Evolutionary conservation across 1,140 invertebrate species (phyloP), one percentile per base, ranked within the genome.

Genomic region (Drepana arcuata): DNA sequence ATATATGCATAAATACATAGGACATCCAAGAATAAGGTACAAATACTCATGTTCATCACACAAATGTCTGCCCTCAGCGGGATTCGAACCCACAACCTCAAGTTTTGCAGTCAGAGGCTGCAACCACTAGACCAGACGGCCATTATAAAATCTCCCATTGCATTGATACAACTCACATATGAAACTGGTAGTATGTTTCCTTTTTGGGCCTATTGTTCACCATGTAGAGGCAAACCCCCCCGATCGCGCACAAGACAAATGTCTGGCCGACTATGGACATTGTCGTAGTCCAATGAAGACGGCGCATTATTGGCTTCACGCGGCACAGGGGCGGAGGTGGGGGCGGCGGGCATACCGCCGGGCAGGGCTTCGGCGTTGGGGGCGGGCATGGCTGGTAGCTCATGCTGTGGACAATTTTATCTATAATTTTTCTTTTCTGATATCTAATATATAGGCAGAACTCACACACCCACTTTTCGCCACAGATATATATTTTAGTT

Each of bases 151-250:
- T n/a, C n/a, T n/a, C n/a, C n/a, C n/a, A n/a, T n/a, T n/a, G n/a
- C n/a, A n/a, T n/a, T n/a, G n/a, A n/a, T n/a, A n/a, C n/a, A n/a
- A 67, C 72, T 65, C 51, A 80, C 72, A 32, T 44, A 65, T 80
- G 74, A 50, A 48, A 80, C 2, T 75, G 65, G 24, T 28, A 58
- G 28, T 80, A 80, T 11, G 25, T 31, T 6, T 34, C 43, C 30
- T 11, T 63, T 6, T 67, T 45, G 2, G 59, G 63, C 3, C 15
- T 0, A 2, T 34, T 53, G 7, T 70, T 5, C 12, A 67, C 54
- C 5, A 60, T 34, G 25, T 67, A 68, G 2, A 50, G 25, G 23
- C 30, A 43, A 0, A 33, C 5, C 0, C 75, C 75, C 12, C 34
- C 56, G 0, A 63, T 3, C 6, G 30, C 33, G 2, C 49, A 36